Evolutionary conservation across 2,113 vertebrate genomes (phyloP), one percentile per base, ranked within the genome.

Genomic region (Chloropsis cyanopogon): DNA sequence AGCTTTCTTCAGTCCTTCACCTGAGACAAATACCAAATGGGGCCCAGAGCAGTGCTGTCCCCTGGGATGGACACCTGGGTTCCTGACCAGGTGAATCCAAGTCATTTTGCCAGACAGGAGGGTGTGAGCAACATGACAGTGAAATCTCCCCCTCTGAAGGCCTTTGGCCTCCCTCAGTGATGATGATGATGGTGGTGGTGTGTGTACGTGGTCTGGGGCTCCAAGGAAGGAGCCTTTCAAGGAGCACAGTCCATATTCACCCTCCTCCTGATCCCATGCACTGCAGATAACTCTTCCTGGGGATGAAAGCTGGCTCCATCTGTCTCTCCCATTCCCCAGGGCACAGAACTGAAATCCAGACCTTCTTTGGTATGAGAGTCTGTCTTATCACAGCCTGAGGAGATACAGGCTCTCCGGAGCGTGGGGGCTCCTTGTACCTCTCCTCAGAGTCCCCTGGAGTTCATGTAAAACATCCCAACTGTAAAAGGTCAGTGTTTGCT

Each of bases 291-390:
- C 86, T 69, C 71, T 87, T 68, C 71, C 59, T 13, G 14, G 4
- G 41, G 71, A 52, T 70, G 25, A 91, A 60, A 80, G 42, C 69
- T 80, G 79, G n/a, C 73, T 86, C 60, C 18, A 0, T 85, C 54
- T 41, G 39, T 28, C 60, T 92, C 75, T 53, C 63, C 57, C 13
- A 2, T 68, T 82, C 57, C 65, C 26, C 53, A 10, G 26, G 54
- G 26, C 33, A 16, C 64, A 49, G 77, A 72, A 47, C 76, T 60
- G 86, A 82, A 83, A 73, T 76, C 57, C 94, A 91, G 92, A 94
- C 96, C 89, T 92, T 96, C 85, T 97, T 97, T 97, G 96, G 95
- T 92, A 89, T 71, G 93, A 91, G 35, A 26, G 23, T 63, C 82
- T 91, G 76, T 42, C 87, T 95, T 96, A 93, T 96, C 88, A 0